Evolutionary conservation across 2,888 invertebrate species (phyloP).

Genomic region (Drosophila differens): DNA sequence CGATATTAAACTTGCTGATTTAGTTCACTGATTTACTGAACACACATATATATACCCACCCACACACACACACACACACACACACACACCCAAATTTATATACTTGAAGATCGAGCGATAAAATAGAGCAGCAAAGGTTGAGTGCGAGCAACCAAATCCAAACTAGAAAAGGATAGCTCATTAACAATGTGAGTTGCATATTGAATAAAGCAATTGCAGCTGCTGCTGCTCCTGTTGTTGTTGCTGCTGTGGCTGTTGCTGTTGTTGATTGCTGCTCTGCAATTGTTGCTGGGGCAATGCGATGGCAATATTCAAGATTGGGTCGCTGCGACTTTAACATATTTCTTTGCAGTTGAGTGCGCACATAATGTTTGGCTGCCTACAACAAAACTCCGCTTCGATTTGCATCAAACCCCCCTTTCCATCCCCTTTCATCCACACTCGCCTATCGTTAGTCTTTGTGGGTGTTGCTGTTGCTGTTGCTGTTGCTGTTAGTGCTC

Average conservation of each 20-base stretch:
- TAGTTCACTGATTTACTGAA: background rate
- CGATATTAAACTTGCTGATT: background rate
- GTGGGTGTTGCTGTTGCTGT: background rate
- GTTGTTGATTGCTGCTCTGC: conserved; percentile 2
- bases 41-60: background rate
- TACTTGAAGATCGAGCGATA: background rate
- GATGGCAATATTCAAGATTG: conserved; percentile 32
- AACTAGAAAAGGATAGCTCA: conserved; percentile 26
- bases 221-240: conserved; percentile 6
- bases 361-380: conserved; percentile 27
- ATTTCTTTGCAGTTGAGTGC: conserved; percentile 51
- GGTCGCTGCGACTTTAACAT: conserved; percentile 38
- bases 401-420: conserved; percentile 3
- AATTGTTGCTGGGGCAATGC: conserved; percentile 14
- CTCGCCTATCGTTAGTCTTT: background rate
- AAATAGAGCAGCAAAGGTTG: background rate
- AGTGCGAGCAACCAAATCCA: background rate
- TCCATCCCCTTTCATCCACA: no score
- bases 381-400: background rate
- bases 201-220: conserved; percentile 47
- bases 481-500: conserved; percentile 12
- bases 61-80: background rate
- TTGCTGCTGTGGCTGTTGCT: background rate
- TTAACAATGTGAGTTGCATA: conserved; percentile 38
- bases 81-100: background rate